Evolutionary conservation across 35 echinoderm and acorn worm genomes (phyloP), one percentile per base, ranked within the genome.

Genomic region (Apostichopus californicus): DNA sequence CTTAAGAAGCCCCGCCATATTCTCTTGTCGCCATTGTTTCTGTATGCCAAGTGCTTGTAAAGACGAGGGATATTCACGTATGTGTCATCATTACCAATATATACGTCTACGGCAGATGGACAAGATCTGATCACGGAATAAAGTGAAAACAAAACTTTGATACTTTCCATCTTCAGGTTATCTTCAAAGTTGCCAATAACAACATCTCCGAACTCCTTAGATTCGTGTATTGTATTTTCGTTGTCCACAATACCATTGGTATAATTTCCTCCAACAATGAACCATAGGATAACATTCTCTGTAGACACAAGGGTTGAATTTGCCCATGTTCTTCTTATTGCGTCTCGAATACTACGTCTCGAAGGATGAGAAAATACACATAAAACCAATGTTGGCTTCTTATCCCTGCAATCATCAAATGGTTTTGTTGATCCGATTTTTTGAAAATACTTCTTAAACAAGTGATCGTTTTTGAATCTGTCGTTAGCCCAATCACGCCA

Each of bases 171-270:
- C 7, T 34, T 11, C 2, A 0, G 81, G 11, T 56, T 53, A 17
- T 92, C 90, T 14, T 25, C 28, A 53, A 92, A 92, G 53, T 92
- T 81, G 26, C 78, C 90, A 65, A 81, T 55, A 17, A 92, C 55
- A 17, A 92, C 46, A 83, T 92, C 90, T 8, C 70, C 78, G 46
- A 81, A 79, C 22, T 24, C 24, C 58, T 46, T 18, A 21, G 54
- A 28, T 20, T 87, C 85, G 4, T 87, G 6, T 3, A 26, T 6
- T 4, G 25, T 59, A 15, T 66, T 22, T 18, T 24, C 22, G 0
- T 65, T 71, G 15, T 63, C 57, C 7, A 18, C 52, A 34, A 46
- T 10, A 14, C 22, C 24, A 14, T 87, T 65, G 12, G 22, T 21
- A 22, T 2, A 10, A 6, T 80, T 11, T 18, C 24, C 4, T 59